Base-by-base conservation (phyloP, 2,888 invertebrate species). In the Agrochola circellaris region DNA sequence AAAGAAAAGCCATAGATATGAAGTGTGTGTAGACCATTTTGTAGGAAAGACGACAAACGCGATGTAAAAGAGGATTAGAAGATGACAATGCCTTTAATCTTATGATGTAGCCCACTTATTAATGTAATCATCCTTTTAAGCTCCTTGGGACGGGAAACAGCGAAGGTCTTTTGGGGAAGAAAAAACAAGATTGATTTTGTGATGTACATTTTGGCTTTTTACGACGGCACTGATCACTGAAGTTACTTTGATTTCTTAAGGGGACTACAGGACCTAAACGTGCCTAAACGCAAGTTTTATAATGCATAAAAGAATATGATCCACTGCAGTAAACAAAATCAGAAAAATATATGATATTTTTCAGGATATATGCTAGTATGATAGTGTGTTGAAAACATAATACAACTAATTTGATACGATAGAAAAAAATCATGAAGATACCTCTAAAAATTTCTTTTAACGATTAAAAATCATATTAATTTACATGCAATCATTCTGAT, bases 71-170 rank as follows among this genome's bases (percentile, higher is more conserved):
- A 45, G 78, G 87, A 75, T 88, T 88, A 83, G 56, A 17, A n/a
- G 69, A 85, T 83, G 74, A 83, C 88, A 88, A 82, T 75, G 78
- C 73, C 73, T 75, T 81, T 83, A 87, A 83, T 86, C 86, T 77
- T 71, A 72, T 74, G 73, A 87, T 81, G 73, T 75, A 68, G 75
- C 79, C 73, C 69, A 80, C 85, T 83, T 88, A 83, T 78, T 80
- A 86, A 79, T 72, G 62, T 83, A 80, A 88, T 86, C 79, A 86
- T 62, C 70, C 77, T 51, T 62, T 74, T 85, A 87, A 86, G 79
- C 79, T 82, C 75, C 75, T 77, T 73, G 72, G 64, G 58, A 87
- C 73, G 42, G 74, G 42, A 68, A 71, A 56, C 64, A 64, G 20
- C 13, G 64, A 83, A 79, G 77, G 69, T 56, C 62, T 83, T 81